Conservation (phyloP, 2,113 vertebrate species). For the Diadophis punctatus region DNA sequence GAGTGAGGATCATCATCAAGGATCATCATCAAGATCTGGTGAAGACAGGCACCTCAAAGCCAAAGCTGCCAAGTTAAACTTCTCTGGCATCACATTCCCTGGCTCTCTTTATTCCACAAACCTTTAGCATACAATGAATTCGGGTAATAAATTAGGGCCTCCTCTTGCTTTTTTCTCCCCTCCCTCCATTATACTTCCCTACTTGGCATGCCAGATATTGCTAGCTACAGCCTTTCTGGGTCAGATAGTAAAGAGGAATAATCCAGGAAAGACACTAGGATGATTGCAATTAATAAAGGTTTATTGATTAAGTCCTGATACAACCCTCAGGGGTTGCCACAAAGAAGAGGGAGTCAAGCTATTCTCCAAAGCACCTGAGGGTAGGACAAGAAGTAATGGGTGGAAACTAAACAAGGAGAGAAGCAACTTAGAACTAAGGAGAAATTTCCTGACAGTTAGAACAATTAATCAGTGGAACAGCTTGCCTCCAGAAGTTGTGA, state of each 20-base stretch:
- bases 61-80: not conserved
- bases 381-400: no score
- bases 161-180: not conserved
- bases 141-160: not conserved
- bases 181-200: not conserved
- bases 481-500: no score
- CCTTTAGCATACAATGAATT: not conserved
- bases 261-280: not conserved
- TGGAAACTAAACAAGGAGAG: no score
- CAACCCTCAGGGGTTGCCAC: no score
- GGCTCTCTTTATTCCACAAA: not conserved
- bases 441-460: no score
- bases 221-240: not conserved
- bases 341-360: no score
- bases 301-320: not conserved
- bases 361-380: no score
- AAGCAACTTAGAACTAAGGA: no score
- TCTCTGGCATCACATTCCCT: not conserved
- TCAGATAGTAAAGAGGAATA: not conserved
- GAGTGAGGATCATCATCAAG: no score
- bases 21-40: no score
- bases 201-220: not conserved
- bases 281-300: not conserved
- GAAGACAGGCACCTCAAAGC: not conserved
- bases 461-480: no score